Base-by-base conservation (phyloP, 1,140 invertebrate species). In the Ephestia elutella region DNA sequence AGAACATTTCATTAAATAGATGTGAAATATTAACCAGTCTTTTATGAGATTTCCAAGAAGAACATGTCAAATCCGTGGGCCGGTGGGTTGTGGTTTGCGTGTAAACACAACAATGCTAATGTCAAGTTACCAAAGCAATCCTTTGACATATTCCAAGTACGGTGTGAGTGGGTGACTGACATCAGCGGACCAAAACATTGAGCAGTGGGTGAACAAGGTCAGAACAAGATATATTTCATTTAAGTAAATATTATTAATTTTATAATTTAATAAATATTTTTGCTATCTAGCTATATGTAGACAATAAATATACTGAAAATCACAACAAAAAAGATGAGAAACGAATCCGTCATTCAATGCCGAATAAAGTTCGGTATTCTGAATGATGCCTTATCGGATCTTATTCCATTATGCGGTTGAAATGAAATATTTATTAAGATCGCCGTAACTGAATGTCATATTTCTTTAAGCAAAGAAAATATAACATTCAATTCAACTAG, bases 121-220 rank as follows among this genome's bases (percentile, higher is more conserved):
- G 38, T 44, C 38, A 44, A 17, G 38, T 15, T 2, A 3, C 13
- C 13, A 17, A 44, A 44, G 15, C 13, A 44, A 44, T 44, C 38
- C 13, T 44, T 44, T 44, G 38, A 44, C 38, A 44, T 44, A 44
- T 44, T n/a, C 38, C 38, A 44, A n/a, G 13, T n/a, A n/a, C 38
- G 38, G 13, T 10, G 38, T 15, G 38, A 44, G 38, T 44, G 38
- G 38, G 38, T 44, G 38, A 44, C 13, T 15, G 38, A 15, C 32
- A 35, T 35, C 32, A 35, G 32, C 8, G 2, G 13, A 15, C 38
- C n/a, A 44, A 44, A 44, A 44, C 38, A 15, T 15, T 1, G 13
- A n/a, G 10, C 13, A 17, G 38, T 44, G 38, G 38, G 38, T 44
- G 38, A 15, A 7, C 38, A 44, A 44, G 38, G 38, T 17, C 38